phyloP scores from a whole-genome alignment of 1,140 invertebrate genomes.

The Drosophila paulistorum region DNA sequence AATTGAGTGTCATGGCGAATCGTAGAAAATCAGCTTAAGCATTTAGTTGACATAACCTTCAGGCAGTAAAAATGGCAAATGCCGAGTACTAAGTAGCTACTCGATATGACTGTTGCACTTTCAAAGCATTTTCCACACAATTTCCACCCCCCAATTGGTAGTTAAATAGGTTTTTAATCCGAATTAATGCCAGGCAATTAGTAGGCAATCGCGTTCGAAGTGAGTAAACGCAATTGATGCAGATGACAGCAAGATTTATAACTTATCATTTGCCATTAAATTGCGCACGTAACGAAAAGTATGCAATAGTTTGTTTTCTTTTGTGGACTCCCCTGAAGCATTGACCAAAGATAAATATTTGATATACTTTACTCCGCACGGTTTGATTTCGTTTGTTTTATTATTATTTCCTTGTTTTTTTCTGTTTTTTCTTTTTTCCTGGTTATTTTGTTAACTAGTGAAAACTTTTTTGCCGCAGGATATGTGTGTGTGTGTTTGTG shows the following conservation, averaged over 20 bases:
- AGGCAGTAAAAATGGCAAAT: conserved; percentile 34
- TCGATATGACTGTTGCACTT: conserved; percentile 23
- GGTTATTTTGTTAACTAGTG: conserved; percentile 37
- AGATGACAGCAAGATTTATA: conserved; percentile 1
- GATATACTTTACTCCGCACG: conserved; percentile 71
- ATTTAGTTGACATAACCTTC: conserved; percentile 42
- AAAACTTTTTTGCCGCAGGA: conserved; percentile 66
- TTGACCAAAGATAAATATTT: conserved; percentile 67
- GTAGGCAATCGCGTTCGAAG: conserved; percentile 25
- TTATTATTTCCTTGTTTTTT: neutral
- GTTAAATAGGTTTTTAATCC: conserved; percentile 58
- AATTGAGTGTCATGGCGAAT: conserved; percentile 68
- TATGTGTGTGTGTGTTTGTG: conserved; percentile 37
- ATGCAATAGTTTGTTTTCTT: no score
- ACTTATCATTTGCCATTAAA: neutral
- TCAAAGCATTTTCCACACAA: conserved; percentile 4
- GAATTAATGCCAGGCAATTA: conserved; percentile 48
- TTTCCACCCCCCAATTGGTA: conserved; percentile 10
- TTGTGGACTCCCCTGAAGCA: neutral
- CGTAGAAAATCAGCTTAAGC: conserved; percentile 60
- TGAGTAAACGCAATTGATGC: neutral
- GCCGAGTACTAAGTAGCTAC: neutral
- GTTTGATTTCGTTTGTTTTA: conserved; percentile 74
- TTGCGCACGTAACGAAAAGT: neutral
- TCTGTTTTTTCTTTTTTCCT: conserved; percentile 29